phyloP scores from a whole-genome alignment of 2,888 invertebrate genomes.

The Melinaea menophilus region DNA sequence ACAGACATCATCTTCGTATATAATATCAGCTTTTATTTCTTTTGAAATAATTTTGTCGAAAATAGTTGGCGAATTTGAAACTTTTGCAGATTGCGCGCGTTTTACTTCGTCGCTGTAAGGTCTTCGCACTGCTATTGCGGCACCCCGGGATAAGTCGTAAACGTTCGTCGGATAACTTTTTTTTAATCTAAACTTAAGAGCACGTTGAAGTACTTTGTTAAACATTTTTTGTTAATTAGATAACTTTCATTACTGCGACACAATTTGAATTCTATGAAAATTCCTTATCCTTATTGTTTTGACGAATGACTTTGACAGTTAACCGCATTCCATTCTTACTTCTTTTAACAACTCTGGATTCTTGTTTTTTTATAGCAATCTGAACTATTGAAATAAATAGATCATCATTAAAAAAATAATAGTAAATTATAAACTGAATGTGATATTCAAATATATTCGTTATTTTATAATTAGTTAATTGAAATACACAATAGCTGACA shows the following conservation, averaged over 20 bases:
- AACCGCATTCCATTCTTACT: conserved; percentile 12
- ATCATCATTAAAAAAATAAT: too few relatives aligned
- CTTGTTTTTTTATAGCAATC: not conserved
- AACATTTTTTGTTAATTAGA: conserved; percentile 54
- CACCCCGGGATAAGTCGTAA: conserved; percentile 65
- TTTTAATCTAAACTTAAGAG: conserved; percentile 64
- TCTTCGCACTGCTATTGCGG: conserved; percentile 58
- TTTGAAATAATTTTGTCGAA: conserved; percentile 87
- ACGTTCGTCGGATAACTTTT: conserved; percentile 71
- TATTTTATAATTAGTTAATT: too few relatives aligned
- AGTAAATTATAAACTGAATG: too few relatives aligned
- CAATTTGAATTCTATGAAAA: conserved; percentile 5
- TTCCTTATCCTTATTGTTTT: conserved; percentile 8
- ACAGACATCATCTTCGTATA: conserved; percentile 89
- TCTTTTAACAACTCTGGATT: conserved; percentile 1
- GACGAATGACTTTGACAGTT: conserved; percentile 12
- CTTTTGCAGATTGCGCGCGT: conserved; percentile 59
- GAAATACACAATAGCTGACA: too few relatives aligned
- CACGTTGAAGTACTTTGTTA: conserved; percentile 70
- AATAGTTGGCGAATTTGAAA: conserved; percentile 77
- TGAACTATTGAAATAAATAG: too few relatives aligned
- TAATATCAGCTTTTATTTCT: conserved; percentile 87
- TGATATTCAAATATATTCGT: too few relatives aligned
- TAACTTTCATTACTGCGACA: conserved; percentile 7
- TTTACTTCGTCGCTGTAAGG: conserved; percentile 69